Evolutionary conservation across 2,888 invertebrate genomes (phyloP).

Genomic region (Catocala fraxini): DNA sequence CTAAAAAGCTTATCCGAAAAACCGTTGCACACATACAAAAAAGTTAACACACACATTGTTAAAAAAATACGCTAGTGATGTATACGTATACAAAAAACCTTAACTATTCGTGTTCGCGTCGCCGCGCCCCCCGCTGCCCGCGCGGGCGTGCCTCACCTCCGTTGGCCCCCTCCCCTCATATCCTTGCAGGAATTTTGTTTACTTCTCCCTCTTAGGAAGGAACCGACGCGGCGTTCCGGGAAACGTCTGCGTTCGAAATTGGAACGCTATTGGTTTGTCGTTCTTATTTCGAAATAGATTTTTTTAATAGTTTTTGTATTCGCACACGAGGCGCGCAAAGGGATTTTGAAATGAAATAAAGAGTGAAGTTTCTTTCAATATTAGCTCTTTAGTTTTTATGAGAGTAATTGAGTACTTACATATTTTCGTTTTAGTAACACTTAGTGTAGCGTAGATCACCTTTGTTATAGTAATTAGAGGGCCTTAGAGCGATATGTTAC

Average conservation of each 20-base stretch:
- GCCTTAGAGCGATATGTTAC: too few relatives aligned
- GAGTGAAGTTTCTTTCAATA: too few relatives aligned
- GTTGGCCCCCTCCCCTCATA: constrained; percentile 70
- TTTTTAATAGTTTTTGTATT: constrained; percentile 25
- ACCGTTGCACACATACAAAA: constrained; percentile 58
- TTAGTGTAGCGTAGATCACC: too few relatives aligned
- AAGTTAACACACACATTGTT: constrained; percentile 38
- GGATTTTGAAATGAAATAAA: too few relatives aligned
- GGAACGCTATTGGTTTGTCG: constrained; percentile 75
- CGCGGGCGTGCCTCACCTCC: constrained; percentile 39
- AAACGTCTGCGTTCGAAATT: constrained; percentile 72
- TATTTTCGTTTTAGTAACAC: too few relatives aligned
- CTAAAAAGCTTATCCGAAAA: constrained; percentile 73
- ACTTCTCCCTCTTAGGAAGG: constrained; percentile 82
- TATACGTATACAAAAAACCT: constrained; percentile 81
- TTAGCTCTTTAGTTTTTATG: too few relatives aligned
- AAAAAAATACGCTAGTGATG: constrained; percentile 44
- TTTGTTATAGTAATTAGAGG: too few relatives aligned
- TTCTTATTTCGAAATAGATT: constrained; percentile 38
- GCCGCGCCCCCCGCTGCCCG: constrained; percentile 36
- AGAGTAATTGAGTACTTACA: too few relatives aligned
- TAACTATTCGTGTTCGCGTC: constrained; percentile 69
- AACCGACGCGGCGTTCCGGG: constrained; percentile 68
- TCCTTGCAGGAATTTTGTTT: constrained; percentile 87
- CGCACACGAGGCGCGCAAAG: too few relatives aligned